Base-by-base conservation (phyloP, 2,113 vertebrate species). In the Siphamia tubifer region DNA sequence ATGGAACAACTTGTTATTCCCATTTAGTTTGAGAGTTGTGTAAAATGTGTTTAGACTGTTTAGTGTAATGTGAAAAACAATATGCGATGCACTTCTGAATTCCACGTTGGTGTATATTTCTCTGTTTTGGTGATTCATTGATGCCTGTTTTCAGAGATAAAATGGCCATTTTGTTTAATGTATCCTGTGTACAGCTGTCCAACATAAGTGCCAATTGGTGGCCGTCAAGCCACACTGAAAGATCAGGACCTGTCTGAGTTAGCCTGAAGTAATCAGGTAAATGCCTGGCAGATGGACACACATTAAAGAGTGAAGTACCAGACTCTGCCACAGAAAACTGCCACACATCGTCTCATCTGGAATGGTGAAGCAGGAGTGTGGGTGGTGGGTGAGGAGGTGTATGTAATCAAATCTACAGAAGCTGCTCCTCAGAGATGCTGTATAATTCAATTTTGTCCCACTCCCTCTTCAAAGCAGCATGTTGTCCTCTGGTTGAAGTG, bases 401-500 rank as follows among this genome's bases (percentile, higher is more conserved):
- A 55, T 66, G 72, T 79, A 88, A 93, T 93, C 87, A 85, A 90
- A 92, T 92, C 76, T 81, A 48, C 16, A 28, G 53, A 74, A 81
- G 83, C 81, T 68, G 83, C 76, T 86, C 64, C 51, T 62, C 45
- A 32, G 70, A 87, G 69, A 85, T 66, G 69, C 65, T 66, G 32
- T 56, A 35, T 87, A 88, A 90, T 85, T 75, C 63, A 84, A 83
- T 89, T 79, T 63, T 28, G 48, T 44, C 52, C 72, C 74, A 62
- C 75, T 87, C 73, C 68, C 74, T 77, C 84, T 85, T 89, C 84
- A 86, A 89, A 87, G 82, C 55, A 65, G 57, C 74, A 56, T 65
- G 68, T 69, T 67, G 66, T 76, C 70, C 80, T 65, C 70, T 74
- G 66, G 49, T 71, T 73, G 74, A 88, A 70, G 74, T 70, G 75